Evolutionary conservation across 2,888 invertebrate genomes (phyloP), one percentile per base, ranked within the genome.

Genomic region (Cephalotes varians): DNA sequence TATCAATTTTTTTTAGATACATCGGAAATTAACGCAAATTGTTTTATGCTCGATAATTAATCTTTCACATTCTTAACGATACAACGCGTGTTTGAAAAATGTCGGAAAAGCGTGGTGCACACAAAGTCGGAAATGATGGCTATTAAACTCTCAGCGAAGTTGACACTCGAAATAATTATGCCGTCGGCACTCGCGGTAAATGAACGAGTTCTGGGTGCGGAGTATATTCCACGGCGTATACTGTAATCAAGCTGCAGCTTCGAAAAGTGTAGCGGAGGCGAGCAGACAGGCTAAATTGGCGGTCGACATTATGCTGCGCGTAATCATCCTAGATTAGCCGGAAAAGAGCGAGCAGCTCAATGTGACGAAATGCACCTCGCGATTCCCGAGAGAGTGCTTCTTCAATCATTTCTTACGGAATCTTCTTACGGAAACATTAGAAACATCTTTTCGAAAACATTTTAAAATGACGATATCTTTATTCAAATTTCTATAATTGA

Each of bases 271-370:
- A 58, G 71, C 40, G 74, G 69, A 65, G 56, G 54, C 21, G 65
- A 47, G 56, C 71, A 79, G 44, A 56, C 56, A 34, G 47, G 51
- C 21, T 49, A 77, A 82, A 81, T 85, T 65, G 44, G 49, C 37
- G 76, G 72, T 86, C 79, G 82, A 80, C 86, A 82, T 58, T 51
- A 73, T 18, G 76, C 56, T 60, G 44, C 65, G 81, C 73, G 82
- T 87, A 88, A 89, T 89, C 85, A 82, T 81, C 83, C 74, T 83
- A 89, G 89, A 90, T 90, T 90, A 87, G 85, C 85, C 88, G 88
- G 88, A 90, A 90, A 90, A 89, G 86, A 86, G 84, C 77, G 82
- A 81, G 86, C 79, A 56, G 58, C 67, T 79, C 85, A 84, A 40
- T 79, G 47, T 82, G 84, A 84, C 85, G 87, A 85, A 81, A 90